These are phyloP conservation scores for Teleogryllus occipitalis DNA, from an alignment of 1,140 invertebrate species.

Conservation along the genomic window DNA sequence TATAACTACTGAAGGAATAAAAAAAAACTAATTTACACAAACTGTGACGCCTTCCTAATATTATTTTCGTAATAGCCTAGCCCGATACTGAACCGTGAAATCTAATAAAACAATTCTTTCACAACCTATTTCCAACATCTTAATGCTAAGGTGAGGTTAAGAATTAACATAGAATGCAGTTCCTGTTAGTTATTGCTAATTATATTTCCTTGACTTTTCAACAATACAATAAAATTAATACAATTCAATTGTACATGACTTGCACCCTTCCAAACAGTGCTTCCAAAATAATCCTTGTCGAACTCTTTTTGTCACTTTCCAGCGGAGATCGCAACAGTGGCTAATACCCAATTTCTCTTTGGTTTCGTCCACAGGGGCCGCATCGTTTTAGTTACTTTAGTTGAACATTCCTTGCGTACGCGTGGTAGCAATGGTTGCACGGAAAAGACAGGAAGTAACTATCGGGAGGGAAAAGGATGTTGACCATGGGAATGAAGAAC, in stretches of 20 bases:
- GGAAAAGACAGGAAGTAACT: not conserved
- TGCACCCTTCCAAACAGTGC: not conserved
- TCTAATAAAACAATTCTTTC: too few relatives aligned
- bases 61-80: too few relatives aligned
- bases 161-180: not conserved
- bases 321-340: not conserved
- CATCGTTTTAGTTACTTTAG: not conserved
- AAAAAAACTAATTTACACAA: too few relatives aligned
- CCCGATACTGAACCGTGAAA: too few relatives aligned
- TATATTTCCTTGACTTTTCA: not conserved
- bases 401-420: not conserved
- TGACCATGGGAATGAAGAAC: not conserved
- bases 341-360: constrained; percentile 1
- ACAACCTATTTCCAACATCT: too few relatives aligned
- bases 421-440: not conserved
- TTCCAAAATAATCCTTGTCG: not conserved
- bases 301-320: not conserved
- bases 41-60: too few relatives aligned
- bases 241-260: not conserved
- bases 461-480: not conserved
- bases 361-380: not conserved
- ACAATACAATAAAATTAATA: constrained; percentile 6
- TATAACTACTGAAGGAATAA: too few relatives aligned
- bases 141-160: too few relatives aligned
- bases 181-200: not conserved